phyloP scores from a whole-genome alignment of 2,797 vertebrate genomes.

The Trichosurus vulpecula region DNA sequence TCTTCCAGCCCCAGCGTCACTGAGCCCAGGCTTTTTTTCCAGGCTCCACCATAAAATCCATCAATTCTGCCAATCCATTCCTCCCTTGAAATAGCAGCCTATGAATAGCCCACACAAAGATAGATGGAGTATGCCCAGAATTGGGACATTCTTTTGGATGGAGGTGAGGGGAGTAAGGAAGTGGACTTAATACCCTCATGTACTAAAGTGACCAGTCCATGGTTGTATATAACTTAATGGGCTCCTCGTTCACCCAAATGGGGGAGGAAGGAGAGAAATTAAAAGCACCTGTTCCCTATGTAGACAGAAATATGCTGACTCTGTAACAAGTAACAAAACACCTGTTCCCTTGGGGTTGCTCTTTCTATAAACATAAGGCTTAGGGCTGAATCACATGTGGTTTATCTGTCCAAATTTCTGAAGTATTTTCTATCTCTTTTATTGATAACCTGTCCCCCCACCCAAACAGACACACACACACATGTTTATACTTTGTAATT shows the following conservation, averaged over 20 bases:
- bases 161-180: not conserved
- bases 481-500: not conserved
- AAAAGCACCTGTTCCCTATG: not conserved
- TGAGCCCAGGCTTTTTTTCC: not conserved
- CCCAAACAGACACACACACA: too few species aligned
- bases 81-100: not conserved
- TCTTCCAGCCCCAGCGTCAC: not conserved
- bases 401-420: not conserved
- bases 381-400: not conserved
- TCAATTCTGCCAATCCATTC: not conserved
- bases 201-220: not conserved
- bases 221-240: not conserved
- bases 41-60: not conserved
- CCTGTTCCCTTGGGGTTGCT: not conserved
- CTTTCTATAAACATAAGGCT: conserved; percentile 6
- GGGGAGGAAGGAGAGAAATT: not conserved
- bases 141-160: not conserved
- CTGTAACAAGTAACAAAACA: not conserved
- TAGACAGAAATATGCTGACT: not conserved
- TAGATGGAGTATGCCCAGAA: not conserved
- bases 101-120: not conserved
- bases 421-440: not conserved
- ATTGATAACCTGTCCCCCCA: not conserved
- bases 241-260: not conserved
- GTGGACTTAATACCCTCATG: not conserved